Evolutionary conservation across 30 jellyfish, hydroid and myxozoan genomes (phyloP).

Genomic region (Catostylus mosaicus): DNA sequence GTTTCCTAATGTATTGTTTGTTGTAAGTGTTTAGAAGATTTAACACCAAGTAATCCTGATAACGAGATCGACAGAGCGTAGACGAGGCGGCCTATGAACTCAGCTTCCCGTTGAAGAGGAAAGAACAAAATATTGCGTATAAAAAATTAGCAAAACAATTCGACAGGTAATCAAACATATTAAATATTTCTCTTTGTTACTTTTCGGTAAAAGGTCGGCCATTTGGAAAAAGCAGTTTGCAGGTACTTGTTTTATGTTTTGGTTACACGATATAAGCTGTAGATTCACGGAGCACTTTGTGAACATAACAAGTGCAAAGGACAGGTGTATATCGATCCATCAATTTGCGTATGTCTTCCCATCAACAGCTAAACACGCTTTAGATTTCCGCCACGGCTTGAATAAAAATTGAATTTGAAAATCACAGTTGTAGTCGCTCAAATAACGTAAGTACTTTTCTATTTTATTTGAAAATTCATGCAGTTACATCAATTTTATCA

Average conservation of each 20-base stretch:
- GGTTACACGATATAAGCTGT: background rate
- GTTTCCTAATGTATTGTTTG: too few species aligned
- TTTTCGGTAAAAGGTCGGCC: background rate
- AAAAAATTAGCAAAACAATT: too few species aligned
- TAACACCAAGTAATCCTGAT: too few species aligned
- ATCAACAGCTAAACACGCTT: background rate
- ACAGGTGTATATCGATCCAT: background rate
- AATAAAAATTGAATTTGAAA: background rate
- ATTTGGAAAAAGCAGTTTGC: background rate
- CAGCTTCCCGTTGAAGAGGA: too few species aligned
- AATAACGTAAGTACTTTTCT: too few species aligned
- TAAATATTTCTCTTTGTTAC: background rate
- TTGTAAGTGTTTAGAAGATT: too few species aligned
- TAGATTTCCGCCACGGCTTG: background rate
- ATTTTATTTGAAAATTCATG: too few species aligned
- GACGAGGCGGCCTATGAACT: constrained; percentile 6
- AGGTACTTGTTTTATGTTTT: background rate
- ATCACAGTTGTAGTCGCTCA: background rate
- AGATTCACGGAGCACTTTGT: background rate
- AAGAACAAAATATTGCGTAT: too few species aligned
- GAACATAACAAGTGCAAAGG: background rate
- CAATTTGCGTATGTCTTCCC: background rate
- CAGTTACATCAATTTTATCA: too few species aligned
- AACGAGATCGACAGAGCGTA: background rate
- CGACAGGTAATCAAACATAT: background rate